These are phyloP conservation scores for Sigmodon hispidus DNA, from an alignment of 2,113 vertebrate species.

Conservation along the genomic window DNA sequence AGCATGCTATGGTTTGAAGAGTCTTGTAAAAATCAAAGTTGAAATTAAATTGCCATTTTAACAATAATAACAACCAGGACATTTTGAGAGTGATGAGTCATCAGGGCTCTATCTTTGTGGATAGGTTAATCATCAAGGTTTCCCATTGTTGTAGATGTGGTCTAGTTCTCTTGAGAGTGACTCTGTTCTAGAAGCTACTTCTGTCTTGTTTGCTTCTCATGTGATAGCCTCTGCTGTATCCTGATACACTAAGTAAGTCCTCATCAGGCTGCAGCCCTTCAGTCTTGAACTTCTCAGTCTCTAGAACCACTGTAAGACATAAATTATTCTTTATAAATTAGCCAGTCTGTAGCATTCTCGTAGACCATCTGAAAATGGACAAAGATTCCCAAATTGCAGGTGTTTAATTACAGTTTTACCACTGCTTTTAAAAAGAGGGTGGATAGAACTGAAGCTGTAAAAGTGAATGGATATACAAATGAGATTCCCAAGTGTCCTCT, in stretches of 20 bases:
- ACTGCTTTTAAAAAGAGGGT: not conserved
- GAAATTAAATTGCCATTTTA: not conserved
- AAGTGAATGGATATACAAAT: not conserved
- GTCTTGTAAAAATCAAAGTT: not conserved
- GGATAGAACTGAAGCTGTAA: not conserved
- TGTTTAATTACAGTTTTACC: not conserved
- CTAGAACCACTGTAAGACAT: not conserved
- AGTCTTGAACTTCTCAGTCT: not conserved
- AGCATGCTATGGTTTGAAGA: not conserved
- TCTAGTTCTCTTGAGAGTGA: not conserved
- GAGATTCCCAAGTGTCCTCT: not conserved
- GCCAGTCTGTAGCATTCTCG: not conserved
- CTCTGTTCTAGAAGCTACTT: not conserved
- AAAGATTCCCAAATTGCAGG: not conserved
- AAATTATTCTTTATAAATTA: not conserved
- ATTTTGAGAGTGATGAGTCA: not conserved
- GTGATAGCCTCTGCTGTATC: too few relatives aligned
- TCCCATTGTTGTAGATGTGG: not conserved
- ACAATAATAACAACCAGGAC: not conserved
- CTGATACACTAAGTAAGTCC: not conserved
- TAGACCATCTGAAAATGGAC: not conserved
- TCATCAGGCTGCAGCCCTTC: not conserved
- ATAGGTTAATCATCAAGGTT: not conserved
- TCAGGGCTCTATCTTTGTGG: too few relatives aligned
- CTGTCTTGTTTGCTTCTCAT: not conserved